Conservation (phyloP, 2,113 vertebrate genomes). For the Uria aalge region DNA sequence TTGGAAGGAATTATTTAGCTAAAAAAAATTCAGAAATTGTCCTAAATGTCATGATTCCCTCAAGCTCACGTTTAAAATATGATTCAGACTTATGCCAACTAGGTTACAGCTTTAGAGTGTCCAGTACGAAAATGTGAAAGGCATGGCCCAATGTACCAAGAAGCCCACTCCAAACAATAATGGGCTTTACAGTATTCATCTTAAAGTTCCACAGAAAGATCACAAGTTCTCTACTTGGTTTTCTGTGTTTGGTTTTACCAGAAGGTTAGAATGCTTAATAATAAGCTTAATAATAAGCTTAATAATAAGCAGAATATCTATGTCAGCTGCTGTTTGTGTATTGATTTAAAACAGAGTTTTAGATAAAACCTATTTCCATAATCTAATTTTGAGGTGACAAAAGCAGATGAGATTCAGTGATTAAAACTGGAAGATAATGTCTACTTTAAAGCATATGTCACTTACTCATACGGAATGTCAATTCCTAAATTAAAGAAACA, state of each 20-base stretch:
- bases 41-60: not conserved
- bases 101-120: not conserved
- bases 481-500: not conserved
- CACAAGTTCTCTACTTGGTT: not conserved
- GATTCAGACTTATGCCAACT: not conserved
- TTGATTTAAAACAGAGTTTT: not conserved
- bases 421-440: not conserved
- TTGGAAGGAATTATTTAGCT: not conserved
- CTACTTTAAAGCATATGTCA: not conserved
- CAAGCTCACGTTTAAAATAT: not conserved
- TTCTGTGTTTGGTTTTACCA: not conserved
- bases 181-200: accelerated
- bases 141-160: accelerated
- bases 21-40: not conserved
- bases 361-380: not conserved
- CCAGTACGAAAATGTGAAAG: not conserved
- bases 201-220: not conserved
- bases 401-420: not conserved
- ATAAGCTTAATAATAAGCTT: not conserved
- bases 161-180: not conserved
- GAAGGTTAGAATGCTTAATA: not conserved
- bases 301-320: not conserved
- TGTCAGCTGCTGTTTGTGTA: not conserved
- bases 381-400: not conserved
- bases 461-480: not conserved